Evolutionary conservation across 1,140 invertebrate species (phyloP).

Genomic region (Bombus soroeensis): DNA sequence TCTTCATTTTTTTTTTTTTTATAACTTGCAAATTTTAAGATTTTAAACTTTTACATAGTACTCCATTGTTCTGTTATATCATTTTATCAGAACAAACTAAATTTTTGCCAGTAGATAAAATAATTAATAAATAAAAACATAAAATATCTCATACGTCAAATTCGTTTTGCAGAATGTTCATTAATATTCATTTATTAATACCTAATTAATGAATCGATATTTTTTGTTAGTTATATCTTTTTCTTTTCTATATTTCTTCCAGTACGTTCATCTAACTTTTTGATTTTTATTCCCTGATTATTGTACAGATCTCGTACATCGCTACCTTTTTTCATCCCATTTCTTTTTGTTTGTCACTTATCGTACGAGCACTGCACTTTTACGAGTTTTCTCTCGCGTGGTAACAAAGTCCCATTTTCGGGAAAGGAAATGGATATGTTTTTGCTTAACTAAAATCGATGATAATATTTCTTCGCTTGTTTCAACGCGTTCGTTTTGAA

Average conservation of each 20-base stretch:
- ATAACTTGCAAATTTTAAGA: not conserved
- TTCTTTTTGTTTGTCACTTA: not conserved
- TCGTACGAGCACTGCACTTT: too few relatives aligned
- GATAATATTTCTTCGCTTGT: not conserved
- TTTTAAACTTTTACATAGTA: not conserved
- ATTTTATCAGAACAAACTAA: not conserved
- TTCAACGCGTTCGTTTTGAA: not conserved
- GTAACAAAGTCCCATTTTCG: not conserved
- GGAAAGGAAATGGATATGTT: not conserved
- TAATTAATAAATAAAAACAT: not conserved
- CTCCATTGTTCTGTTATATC: not conserved
- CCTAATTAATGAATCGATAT: not conserved
- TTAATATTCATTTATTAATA: not conserved
- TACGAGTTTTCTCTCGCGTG: too few relatives aligned
- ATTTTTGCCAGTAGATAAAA: not conserved
- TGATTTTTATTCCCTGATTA: not conserved
- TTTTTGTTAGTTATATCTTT: not conserved
- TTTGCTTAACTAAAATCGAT: not conserved
- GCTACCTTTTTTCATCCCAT: not conserved
- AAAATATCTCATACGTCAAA: too few relatives aligned
- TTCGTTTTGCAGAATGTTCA: not conserved
- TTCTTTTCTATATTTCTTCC: not conserved
- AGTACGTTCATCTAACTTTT: not conserved
- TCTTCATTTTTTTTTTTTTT: not conserved
- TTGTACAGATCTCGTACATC: not conserved